Evolutionary conservation across 2,797 vertebrate genomes (phyloP).

Genomic region (Fratercula arctica): DNA sequence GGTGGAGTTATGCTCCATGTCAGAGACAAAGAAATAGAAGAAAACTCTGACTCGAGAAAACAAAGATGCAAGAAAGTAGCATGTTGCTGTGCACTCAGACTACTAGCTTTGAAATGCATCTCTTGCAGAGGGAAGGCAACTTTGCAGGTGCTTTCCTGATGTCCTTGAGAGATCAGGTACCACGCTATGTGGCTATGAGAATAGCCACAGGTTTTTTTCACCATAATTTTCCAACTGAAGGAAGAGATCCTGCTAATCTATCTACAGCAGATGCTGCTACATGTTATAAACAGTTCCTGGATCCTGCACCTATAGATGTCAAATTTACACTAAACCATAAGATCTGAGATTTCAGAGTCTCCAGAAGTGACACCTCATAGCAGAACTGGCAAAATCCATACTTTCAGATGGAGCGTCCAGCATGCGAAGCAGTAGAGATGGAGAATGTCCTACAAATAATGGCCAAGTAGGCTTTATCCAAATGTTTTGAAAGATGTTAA

Average conservation of each 20-base stretch:
- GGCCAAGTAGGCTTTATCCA: background rate
- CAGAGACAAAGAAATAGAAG: background rate
- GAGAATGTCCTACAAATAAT: background rate
- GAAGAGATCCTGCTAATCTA: background rate
- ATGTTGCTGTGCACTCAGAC: rapidly evolving
- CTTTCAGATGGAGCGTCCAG: background rate
- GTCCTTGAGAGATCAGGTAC: background rate
- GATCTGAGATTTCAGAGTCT: background rate
- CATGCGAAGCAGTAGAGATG: background rate
- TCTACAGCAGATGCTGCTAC: background rate
- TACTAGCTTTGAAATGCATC: background rate
- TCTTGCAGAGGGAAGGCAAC: background rate
- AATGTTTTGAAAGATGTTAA: background rate
- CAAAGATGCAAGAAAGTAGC: background rate
- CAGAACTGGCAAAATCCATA: background rate
- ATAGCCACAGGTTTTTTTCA: background rate
- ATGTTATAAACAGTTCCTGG: background rate
- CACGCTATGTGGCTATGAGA: background rate
- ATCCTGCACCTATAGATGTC: background rate
- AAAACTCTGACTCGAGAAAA: background rate
- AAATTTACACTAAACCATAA: background rate
- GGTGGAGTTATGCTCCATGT: background rate
- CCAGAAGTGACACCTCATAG: background rate
- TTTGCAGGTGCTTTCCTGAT: background rate
- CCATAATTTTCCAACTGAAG: background rate